phyloP scores from a whole-genome alignment of 1,140 invertebrate species.

The Chlorops oryzae region DNA sequence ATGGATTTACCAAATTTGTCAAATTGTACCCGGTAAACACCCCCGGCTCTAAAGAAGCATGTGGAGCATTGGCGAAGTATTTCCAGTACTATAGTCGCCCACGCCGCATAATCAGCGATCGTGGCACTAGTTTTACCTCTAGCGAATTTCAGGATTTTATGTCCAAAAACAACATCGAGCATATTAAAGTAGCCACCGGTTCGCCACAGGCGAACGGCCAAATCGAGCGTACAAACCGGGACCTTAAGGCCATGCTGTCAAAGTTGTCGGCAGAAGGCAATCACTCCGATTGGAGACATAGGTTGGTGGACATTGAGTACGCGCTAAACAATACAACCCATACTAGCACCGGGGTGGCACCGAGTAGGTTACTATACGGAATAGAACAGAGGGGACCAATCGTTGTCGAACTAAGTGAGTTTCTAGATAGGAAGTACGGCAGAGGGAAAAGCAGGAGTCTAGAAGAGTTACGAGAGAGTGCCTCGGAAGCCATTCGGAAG shows the following conservation, averaged over 20 bases:
- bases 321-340: slow-evolving; percentile 7
- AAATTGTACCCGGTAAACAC: too few relatives aligned
- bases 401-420: slow-evolving; percentile 2
- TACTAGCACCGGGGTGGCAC: neutral
- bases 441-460: too few relatives aligned
- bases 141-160: neutral
- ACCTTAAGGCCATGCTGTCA: slow-evolving; percentile 5
- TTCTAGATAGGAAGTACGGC: too few relatives aligned
- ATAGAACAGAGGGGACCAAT: slow-evolving; percentile 4
- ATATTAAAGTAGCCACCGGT: neutral
- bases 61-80: too few relatives aligned
- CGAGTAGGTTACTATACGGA: slow-evolving; percentile 1
- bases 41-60: too few relatives aligned
- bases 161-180: slow-evolving; percentile 2
- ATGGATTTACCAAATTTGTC: neutral
- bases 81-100: too few relatives aligned
- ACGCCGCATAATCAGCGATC: neutral
- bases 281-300: slow-evolving; percentile 5
- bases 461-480: too few relatives aligned
- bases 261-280: too few relatives aligned
- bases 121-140: slow-evolving; percentile 1
- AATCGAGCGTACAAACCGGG: slow-evolving; percentile 2
- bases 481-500: too few relatives aligned
- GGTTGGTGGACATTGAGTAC: slow-evolving; percentile 4
- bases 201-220: slow-evolving; percentile 1